Base-by-base conservation (phyloP, 35 echinoderm and acorn worm species). In the Strongylocentrotus purpuratus region DNA sequence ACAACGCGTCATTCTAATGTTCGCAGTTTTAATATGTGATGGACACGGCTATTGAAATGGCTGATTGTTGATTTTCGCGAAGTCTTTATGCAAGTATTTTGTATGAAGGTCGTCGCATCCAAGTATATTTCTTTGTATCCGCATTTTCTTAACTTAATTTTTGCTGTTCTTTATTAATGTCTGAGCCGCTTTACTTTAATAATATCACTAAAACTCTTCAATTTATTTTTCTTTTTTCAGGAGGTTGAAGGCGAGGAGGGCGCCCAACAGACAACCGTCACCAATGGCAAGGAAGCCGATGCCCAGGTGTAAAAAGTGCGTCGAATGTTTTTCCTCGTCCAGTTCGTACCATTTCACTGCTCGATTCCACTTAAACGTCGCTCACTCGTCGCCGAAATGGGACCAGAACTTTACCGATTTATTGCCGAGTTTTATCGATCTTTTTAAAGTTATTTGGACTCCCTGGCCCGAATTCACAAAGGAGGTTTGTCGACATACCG, bases 261-360 rank as follows among this genome's bases (percentile, higher is more conserved):
- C 45, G 31, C 52, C 52, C 52, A 7, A 17, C 33, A 45, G 1
- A 4, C 87, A 33, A 45, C 87, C 87, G 32, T 45, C 87, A 33
- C 20, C 87, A 89, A 89, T 45, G 87, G 87, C 87, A 89, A 89
- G 31, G 87, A 89, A 9, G 87, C 32, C 11, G 87, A 89, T 45
- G 87, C 32, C 15, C 87, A 46, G 25, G 87, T 89, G 20, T 89
- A 89, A 89, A 41, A 15, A 28, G 65, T 78, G 5, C 65, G 15
- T 55, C 50, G 10, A 55, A 10, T 55, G 11, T 55, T 55, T 2
- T 55, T 55, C 50, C 50, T 55, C 2, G 11, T 55, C 15, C 50
- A 10, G 0, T n/a, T 28, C 65, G 18, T 78, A 7, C 28, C 0
- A 78, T 22, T 78, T n/a, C 65, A 59, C 52, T 59, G 9, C 11